Percentiles rank a stretch among this genome's conserved stretches.
phyloP scores from a whole-genome alignment of 1,140 invertebrate species.

The Vanessa tameamea region DNA sequence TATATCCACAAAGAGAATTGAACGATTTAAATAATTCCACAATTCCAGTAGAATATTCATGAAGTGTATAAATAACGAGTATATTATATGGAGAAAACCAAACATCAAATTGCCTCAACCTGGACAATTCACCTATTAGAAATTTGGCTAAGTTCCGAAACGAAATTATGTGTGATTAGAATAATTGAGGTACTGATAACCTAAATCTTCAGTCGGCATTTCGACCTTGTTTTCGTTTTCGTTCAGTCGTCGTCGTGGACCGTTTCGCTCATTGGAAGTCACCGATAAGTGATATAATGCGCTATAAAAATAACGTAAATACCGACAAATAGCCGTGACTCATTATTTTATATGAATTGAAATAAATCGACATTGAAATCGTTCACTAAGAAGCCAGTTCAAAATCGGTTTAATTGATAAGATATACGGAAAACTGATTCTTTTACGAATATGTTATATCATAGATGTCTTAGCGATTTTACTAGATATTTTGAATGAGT shows the following conservation, averaged over 20 bases:
- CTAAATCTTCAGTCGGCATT: conserved; percentile 67
- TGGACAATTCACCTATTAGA: conserved; percentile 6
- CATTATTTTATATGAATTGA: conserved; percentile 10
- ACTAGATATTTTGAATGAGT: too few relatives aligned
- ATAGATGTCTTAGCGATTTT: too few relatives aligned
- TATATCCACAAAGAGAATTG: too few relatives aligned
- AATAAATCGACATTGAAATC: conserved; percentile 5
- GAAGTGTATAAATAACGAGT: background rate
- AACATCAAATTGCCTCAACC: background rate
- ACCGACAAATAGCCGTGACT: conserved; percentile 11
- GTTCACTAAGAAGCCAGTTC: conserved; percentile 8
- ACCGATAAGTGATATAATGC: conserved; percentile 59
- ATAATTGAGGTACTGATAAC: conserved; percentile 47
- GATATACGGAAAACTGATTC: too few relatives aligned
- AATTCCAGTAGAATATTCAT: too few relatives aligned
- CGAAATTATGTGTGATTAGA: conserved; percentile 33
- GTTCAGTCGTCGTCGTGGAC: conserved; percentile 47
- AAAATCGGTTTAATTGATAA: background rate
- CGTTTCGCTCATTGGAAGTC: conserved; percentile 43
- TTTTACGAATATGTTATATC: too few relatives aligned
- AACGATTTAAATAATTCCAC: too few relatives aligned
- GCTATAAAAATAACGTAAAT: conserved; percentile 40
- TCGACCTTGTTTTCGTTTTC: conserved; percentile 77
- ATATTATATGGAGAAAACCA: conserved; percentile 1
- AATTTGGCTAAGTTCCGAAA: conserved; percentile 28